Conservation (phyloP, 2,888 invertebrate genomes). For the Axea sp. region DNA sequence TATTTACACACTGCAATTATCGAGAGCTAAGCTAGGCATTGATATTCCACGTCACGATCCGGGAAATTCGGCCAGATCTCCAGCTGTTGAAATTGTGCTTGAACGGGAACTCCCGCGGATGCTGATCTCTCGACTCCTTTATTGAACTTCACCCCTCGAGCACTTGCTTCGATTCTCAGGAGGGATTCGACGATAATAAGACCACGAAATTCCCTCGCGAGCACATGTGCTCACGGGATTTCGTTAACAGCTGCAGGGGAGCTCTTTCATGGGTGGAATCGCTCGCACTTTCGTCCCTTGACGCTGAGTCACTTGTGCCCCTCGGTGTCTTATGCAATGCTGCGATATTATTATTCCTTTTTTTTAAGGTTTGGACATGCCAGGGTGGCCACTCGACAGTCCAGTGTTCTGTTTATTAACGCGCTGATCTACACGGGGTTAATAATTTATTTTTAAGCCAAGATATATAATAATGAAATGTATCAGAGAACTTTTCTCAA, state of each 20-base stretch:
- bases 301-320: slow-evolving; percentile 80
- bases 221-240: slow-evolving; percentile 70
- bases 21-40: slow-evolving; percentile 24
- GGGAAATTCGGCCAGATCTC: slow-evolving; percentile 16
- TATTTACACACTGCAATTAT: slow-evolving; percentile 2
- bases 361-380: slow-evolving; percentile 18
- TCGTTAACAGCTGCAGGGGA: slow-evolving; percentile 66
- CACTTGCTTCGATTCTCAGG: slow-evolving; percentile 73
- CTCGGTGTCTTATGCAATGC: slow-evolving; percentile 9
- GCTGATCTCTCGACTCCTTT: slow-evolving; percentile 64
- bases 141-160: slow-evolving; percentile 51
- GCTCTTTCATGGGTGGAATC: slow-evolving; percentile 10
- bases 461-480: no score
- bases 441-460: slow-evolving; percentile 24
- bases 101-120: neutral
- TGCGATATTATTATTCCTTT: slow-evolving; percentile 10
- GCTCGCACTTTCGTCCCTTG: slow-evolving; percentile 20
- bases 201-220: slow-evolving; percentile 75
- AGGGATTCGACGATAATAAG: slow-evolving; percentile 66
- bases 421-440: slow-evolving; percentile 20
- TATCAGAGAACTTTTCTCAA: no score
- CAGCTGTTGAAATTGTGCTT: slow-evolving; percentile 32
- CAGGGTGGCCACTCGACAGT: slow-evolving; percentile 6
- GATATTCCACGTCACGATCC: slow-evolving; percentile 2
- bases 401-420: slow-evolving; percentile 38